Percentiles rank a stretch among this genome's conserved stretches.
phyloP scores from a whole-genome alignment of 2,797 vertebrate species.

The Halcyon leucocephala region DNA sequence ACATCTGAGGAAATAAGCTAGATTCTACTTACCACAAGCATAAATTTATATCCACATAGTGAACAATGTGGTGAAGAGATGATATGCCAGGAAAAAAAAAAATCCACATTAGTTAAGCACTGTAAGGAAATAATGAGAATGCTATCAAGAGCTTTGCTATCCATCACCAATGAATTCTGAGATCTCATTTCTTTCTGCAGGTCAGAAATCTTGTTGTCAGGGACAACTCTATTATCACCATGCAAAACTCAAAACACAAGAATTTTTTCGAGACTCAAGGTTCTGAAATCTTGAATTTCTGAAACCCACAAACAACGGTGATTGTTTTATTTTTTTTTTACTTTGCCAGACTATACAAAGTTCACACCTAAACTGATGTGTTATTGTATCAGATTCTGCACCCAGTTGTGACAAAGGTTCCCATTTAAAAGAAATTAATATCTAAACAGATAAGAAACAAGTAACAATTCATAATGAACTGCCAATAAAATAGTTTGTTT shows the following conservation, averaged over 20 bases:
- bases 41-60: neutral
- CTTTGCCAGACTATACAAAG: neutral
- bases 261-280: neutral
- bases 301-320: neutral
- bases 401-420: neutral
- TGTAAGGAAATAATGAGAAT: neutral
- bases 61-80: neutral
- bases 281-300: neutral
- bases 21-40: neutral
- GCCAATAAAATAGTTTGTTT: neutral
- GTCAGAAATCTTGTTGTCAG: neutral
- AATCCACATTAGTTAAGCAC: neutral
- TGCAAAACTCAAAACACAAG: neutral
- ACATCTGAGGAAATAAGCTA: neutral
- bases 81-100: neutral
- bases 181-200: neutral
- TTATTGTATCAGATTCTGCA: neutral
- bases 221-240: fast-evolving
- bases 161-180: neutral
- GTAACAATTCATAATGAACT: neutral
- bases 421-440: neutral
- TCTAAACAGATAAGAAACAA: neutral
- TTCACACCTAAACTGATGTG: neutral
- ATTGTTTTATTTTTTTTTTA: neutral
- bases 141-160: neutral